Evolutionary conservation across 2,797 vertebrate genomes (phyloP), one percentile per base, ranked within the genome.

Genomic region (Scolopax rusticola): DNA sequence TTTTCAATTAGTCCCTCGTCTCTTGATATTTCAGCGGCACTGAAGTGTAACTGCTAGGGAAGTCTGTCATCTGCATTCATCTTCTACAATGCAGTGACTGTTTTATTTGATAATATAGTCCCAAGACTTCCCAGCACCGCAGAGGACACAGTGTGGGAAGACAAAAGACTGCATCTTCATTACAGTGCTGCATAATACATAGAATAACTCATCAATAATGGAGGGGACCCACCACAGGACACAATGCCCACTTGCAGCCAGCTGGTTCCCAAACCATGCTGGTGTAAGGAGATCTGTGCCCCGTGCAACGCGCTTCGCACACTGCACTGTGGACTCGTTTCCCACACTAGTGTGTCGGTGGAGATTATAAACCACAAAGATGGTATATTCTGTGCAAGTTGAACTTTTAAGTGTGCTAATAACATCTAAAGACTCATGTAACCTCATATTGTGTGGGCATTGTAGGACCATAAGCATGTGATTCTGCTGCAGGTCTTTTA

Each of bases 101-200:
- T 79, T 93, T 79, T 50, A 69, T 78, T 79, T 87, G 73, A 74
- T 88, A 90, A 57, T 70, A 61, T 57, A 86, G 74, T 67, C 85
- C 67, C 48, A 82, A 93, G 85, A 94, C 51, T 91, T 95, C 51
- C 48, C 77, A 96, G 47, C 67, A 47, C 59, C 59, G 50, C 15
- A 56, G 63, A 96, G 59, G 79, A 75, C 45, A 75, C 59, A 84
- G 54, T 81, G 54, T 53, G 65, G 63, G 69, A 69, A 78, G 65
- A 94, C 82, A 90, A 69, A 95, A 79, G 85, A 19, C 56, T 82
- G 84, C 41, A 32, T 95, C 94, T 96, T 96, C 77, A 68, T 96
- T 93, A 77, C 91, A 82, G 91, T 77, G 51, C 77, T 96, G 63
- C 85, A 87, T 94, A 96, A 86, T 93, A 82, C 33, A 91, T 94